Evolutionary conservation across 2,113 vertebrate species (phyloP), one percentile per base, ranked within the genome.

Genomic region (Sylvilagus bachmani): DNA sequence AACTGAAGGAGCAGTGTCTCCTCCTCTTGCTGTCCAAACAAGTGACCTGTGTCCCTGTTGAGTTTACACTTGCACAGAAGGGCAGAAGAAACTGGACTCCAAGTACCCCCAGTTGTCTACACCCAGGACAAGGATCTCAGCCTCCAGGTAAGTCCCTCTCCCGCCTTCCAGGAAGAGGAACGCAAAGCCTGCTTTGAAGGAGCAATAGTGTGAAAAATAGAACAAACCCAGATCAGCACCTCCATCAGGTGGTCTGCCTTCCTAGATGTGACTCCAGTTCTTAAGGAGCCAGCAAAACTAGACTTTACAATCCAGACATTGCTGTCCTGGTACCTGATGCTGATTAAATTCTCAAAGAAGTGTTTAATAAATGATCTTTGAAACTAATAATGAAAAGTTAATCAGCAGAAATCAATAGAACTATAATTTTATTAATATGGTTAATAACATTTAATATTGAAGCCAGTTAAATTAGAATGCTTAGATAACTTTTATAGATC

Each of bases 381-480:
- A 89, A 58, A n/a, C 51, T 90, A 94, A 87, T 29, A 86, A 80
- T 70, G 12, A 79, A 89, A 93, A 58, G 61, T 33, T 80, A 91
- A 93, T 77, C 81, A 91, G 71, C 73, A 86, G 75, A 90, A 80
- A 33, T 77, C 66, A 83, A 51, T 92, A 51, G n/a, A 95, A 62
- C 36, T 75, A 61, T 77, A 89, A 91, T 95, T 96, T 55, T 79
- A 84, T 74, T 83, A 61, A 38, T 58, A 80, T 51, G 3, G 22
- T 95, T 91, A 94, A 78, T 86, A 91, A 71, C 10, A 66, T 93
- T 82, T 69, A 93, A 83, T n/a, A 87, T 64, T 84, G 86, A 89
- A 95, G 8, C n/a, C 66, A 94, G 13, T 53, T 84, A 91, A 86
- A 83, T 94, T 80, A 66, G 67, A 94, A 89, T 36, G 17, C 29